These are phyloP conservation scores for Oscheius myriophilus DNA, from an alignment of 2,888 invertebrate species.

Conservation along the genomic window DNA sequence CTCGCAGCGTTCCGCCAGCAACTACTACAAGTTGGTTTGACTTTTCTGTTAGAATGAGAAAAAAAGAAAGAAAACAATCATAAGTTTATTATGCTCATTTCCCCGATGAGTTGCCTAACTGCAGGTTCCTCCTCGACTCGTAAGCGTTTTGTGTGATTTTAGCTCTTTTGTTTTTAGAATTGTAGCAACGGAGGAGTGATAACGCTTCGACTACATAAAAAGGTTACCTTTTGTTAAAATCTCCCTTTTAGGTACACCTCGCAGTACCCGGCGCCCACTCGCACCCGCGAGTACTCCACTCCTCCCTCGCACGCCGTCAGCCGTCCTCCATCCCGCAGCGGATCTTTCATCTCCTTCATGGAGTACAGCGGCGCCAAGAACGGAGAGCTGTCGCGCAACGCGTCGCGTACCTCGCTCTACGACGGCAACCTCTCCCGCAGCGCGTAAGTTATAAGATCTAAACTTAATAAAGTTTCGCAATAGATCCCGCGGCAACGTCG, in stretches of 20 bases:
- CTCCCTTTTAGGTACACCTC: constrained; percentile 43
- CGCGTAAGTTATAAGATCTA: constrained; percentile 36
- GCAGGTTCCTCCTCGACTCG: constrained; percentile 26
- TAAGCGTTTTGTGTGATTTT: neutral
- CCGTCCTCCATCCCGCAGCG: constrained; percentile 63
- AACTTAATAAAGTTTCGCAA: constrained; percentile 23
- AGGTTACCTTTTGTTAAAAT: no score
- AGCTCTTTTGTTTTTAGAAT: constrained; percentile 4
- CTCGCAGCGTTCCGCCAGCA: constrained; percentile 64
- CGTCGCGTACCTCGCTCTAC: constrained; percentile 64
- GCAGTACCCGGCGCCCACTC: constrained; percentile 64
- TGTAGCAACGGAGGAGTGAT: constrained; percentile 24
- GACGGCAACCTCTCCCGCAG: constrained; percentile 65
- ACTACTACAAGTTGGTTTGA: constrained; percentile 58
- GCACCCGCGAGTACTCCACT: constrained; percentile 68
- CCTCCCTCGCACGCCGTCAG: constrained; percentile 61
- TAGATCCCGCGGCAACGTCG: constrained; percentile 67
- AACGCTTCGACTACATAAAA: no score
- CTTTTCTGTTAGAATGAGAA: neutral
- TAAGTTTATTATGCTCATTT: neutral
- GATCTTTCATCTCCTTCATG: constrained; percentile 68
- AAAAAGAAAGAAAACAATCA: neutral
- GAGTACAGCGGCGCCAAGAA: constrained; percentile 68
- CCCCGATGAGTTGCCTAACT: constrained; percentile 18
- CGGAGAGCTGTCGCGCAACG: constrained; percentile 65